These are phyloP conservation scores for Dendrocopos noguchii DNA, from an alignment of 2,113 vertebrate genomes.

Conservation along the genomic window DNA sequence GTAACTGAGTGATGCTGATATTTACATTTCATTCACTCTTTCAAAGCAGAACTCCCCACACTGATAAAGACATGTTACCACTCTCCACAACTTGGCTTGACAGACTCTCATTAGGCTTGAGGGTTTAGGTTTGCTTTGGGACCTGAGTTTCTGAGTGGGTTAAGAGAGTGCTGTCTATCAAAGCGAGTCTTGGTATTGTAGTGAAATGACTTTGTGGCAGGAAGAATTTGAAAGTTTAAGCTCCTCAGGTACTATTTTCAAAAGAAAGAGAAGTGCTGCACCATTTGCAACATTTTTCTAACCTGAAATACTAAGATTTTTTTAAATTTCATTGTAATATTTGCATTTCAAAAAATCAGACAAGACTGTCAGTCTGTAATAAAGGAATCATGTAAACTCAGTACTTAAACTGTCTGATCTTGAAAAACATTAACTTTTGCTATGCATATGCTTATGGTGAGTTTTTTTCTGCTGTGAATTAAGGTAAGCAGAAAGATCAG, in stretches of 20 bases:
- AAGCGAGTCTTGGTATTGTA: background rate
- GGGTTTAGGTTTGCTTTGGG: background rate
- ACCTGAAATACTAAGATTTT: background rate
- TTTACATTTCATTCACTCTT: background rate
- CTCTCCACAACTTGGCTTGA: background rate
- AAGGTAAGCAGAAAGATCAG: background rate
- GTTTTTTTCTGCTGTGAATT: background rate
- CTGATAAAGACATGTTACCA: rapidly evolving
- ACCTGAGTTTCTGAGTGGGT: background rate
- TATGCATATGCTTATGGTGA: background rate
- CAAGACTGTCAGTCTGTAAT: background rate
- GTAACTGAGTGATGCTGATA: background rate
- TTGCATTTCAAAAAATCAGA: background rate
- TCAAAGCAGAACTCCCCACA: background rate
- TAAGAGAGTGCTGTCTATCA: background rate
- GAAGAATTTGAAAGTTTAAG: background rate
- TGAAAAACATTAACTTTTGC: background rate
- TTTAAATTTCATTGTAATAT: background rate
- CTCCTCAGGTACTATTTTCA: background rate
- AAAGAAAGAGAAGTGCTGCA: background rate
- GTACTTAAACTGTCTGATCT: background rate
- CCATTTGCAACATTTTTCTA: background rate
- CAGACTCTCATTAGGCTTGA: background rate
- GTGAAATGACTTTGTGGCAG: background rate
- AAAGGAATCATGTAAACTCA: background rate